Evolutionary conservation across 1,140 invertebrate genomes (phyloP).

Genomic region (Dendrolimus punctatus): DNA sequence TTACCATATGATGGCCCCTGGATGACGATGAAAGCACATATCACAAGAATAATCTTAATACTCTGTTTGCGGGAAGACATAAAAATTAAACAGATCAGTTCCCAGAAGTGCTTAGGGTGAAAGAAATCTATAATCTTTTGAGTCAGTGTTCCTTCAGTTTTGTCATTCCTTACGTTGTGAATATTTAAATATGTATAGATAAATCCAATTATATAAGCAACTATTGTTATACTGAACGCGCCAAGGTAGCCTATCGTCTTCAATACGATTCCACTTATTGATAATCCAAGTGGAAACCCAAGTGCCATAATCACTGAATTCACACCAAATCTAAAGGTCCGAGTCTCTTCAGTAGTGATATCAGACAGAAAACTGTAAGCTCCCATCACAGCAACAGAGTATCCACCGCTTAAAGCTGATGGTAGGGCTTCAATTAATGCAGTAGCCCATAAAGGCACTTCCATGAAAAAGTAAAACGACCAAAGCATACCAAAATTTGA

Average conservation of each 20-base stretch:
- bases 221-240: conserved; percentile 47
- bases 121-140: conserved; percentile 53
- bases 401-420: conserved; percentile 68
- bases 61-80: conserved; percentile 41
- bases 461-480: conserved; percentile 66
- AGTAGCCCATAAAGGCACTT: conserved; percentile 71
- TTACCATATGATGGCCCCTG: conserved; percentile 68
- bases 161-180: conserved; percentile 35
- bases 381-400: conserved; percentile 71
- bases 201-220: conserved; percentile 47
- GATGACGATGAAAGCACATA: conserved; percentile 62
- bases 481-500: conserved; percentile 64
- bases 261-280: conserved; percentile 60
- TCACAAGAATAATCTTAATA: conserved; percentile 51
- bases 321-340: conserved; percentile 72
- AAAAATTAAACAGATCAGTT: conserved; percentile 62
- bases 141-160: conserved; percentile 29
- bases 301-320: conserved; percentile 71
- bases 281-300: conserved; percentile 55
- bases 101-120: conserved; percentile 57
- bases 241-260: conserved; percentile 62
- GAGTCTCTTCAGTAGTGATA: conserved; percentile 68
- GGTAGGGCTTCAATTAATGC: conserved; percentile 70
- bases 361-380: conserved; percentile 74
- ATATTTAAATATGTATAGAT: conserved; percentile 48